Conservation (phyloP, 2,113 vertebrate genomes). For the Microcebus ravelobensis region DNA sequence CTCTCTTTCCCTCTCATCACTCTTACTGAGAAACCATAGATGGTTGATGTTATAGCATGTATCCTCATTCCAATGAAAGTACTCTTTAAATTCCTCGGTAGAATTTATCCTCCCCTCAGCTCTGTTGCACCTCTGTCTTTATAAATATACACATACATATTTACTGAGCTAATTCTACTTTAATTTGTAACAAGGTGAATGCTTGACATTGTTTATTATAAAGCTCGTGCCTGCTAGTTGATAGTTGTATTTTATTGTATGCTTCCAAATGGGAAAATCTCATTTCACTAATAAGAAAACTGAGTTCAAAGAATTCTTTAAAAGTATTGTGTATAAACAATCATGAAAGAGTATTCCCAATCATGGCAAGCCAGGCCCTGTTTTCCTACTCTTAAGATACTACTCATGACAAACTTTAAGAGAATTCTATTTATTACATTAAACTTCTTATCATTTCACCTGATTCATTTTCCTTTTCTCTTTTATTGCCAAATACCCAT, state of each 20-base stretch:
- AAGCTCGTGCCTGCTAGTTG: constrained; percentile 19
- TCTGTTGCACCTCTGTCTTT: background rate
- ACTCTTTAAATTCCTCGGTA: accelerated
- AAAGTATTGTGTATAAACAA: background rate
- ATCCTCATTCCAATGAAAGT: background rate
- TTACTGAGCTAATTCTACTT: background rate
- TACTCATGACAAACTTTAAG: background rate
- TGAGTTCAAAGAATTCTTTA: constrained; percentile 51
- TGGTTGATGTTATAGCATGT: background rate
- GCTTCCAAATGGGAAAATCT: background rate
- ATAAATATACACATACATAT: accelerated
- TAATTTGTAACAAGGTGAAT: constrained; percentile 7
- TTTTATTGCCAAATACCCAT: background rate
- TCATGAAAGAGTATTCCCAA: constrained; percentile 3
- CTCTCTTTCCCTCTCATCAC: background rate
- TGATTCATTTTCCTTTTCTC: background rate
- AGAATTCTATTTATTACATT: background rate
- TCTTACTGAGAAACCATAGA: background rate
- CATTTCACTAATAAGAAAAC: constrained; percentile 15
- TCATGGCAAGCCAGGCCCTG: background rate
- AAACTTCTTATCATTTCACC: constrained; percentile 2
- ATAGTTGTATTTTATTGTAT: background rate
- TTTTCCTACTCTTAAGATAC: background rate
- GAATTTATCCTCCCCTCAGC: background rate
- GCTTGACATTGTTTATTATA: background rate